Evolutionary conservation across 2,888 invertebrate species (phyloP), one percentile per base, ranked within the genome.

Genomic region (Stenodema calcarata): DNA sequence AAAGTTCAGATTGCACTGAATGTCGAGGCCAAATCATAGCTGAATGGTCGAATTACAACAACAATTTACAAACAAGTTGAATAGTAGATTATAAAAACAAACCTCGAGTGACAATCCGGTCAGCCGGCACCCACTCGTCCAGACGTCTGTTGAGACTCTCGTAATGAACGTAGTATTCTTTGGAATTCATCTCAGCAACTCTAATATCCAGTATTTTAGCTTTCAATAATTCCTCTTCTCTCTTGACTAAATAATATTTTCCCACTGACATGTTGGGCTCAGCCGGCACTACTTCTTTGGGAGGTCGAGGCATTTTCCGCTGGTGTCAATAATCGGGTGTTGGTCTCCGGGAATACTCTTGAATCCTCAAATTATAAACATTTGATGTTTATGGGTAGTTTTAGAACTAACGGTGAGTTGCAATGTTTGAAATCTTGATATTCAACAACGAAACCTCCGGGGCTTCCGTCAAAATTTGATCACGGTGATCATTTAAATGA

Each of bases 141-240:
- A 99, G 92, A 89, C 99, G 94, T 89, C 98, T 93, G 91, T 99
- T 98, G 91, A 96, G 95, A 16, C 98, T 98, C 91, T 98, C 97
- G 92, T 98, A 99, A 91, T 99, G 99, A 6, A 99, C 98, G 91
- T 99, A 99, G 91, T 97, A 99, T 91, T 99, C 99, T 90, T 75
- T 73, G 0, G 73, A 95, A 89, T 93, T 93, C 87, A 94, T 93
- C 89, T 95, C 94, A 35, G 42, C 44, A 27, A 78, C 44, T 75
- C 84, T 23, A 12, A 41, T 41, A 18, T 82, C 82, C 35, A 84
- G 28, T 9, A 84, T 75, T 84, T 84, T 75, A 2, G 84, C n/a
- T 47, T 84, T 84, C 14, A 75, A n/a, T n/a, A 84, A 16, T n/a
- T 73, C 50, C 14, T 84, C 84, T 27, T 84, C 50, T n/a, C 84